Evolutionary conservation across 1,140 invertebrate species (phyloP).

Genomic region (Camponotus floridanus): DNA sequence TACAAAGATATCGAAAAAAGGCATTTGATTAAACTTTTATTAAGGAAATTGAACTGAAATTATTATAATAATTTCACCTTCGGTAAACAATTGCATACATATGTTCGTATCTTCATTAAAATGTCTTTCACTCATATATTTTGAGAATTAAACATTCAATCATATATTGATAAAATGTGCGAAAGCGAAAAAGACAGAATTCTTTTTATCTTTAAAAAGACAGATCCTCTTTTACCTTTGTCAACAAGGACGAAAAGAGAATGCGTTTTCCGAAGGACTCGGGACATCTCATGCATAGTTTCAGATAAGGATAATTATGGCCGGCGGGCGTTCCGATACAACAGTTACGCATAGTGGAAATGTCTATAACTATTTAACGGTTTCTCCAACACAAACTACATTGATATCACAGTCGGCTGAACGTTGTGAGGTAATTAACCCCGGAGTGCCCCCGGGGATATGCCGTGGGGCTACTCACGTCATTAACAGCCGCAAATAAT

Average conservation of each 20-base stretch:
- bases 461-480: constrained; percentile 54
- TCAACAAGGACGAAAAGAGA: neutral
- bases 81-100: neutral
- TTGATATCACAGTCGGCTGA: constrained; percentile 59
- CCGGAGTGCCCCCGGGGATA: constrained; percentile 43
- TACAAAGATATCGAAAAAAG: neutral
- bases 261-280: neutral
- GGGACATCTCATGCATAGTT: neutral
- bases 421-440: constrained; percentile 60
- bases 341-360: constrained; percentile 52
- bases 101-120: neutral
- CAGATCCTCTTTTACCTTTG: neutral
- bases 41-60: neutral
- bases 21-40: neutral
- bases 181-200: neutral
- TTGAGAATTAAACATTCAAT: neutral
- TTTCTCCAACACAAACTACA: constrained; percentile 48
- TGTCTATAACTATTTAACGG: constrained; percentile 60
- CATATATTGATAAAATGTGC: neutral
- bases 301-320: constrained; percentile 15
- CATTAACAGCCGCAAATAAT: constrained; percentile 62
- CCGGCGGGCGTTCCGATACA: constrained; percentile 49
- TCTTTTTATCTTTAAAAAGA: neutral
- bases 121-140: neutral
- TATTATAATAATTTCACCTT: neutral